Evolutionary conservation across 2,113 vertebrate genomes (phyloP), one percentile per base, ranked within the genome.

Genomic region (Perca schrenkii): DNA sequence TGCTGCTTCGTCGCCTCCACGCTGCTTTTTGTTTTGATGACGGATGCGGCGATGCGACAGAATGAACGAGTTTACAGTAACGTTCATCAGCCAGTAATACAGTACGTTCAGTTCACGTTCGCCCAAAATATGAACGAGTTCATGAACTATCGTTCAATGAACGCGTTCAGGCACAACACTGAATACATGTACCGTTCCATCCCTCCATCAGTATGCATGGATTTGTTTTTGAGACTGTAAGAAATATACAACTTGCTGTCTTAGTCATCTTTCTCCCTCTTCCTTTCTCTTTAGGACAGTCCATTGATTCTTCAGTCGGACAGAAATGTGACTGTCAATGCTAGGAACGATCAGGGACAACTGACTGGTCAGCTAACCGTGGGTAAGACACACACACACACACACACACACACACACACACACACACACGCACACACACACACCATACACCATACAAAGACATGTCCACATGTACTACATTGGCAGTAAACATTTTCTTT

Each of bases 311-410:
- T 99, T 90, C 98, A 99, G 89, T 99, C 98, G 79, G 98, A 99
- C 95, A 97, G 98, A 83, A 99, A 99, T 90, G 97, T 99, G 90
- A 99, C 98, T 65, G 96, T 99, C 94, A 99, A 99, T 88, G 98
- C 98, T 31, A 95, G 98, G 88, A 99, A 99, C 89, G 95, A 97
- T 92, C 95, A 97, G 93, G 98, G 98, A 79, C 97, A 99, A 74
- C 95, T 99, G 93, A 99, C 97, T 72, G 98, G 98, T 94, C 98
- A 99, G 89, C 97, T 99, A 87, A 99, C 97, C 88, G 96, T 99
- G 88, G 98, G 98, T 99, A 95, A 99, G 98, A 79, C 8, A 60
- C 47, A 65, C 36, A 43, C 1, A 68, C 34, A 60, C 56, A 62
- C 36, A 54, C 31, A 74, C 50, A 53, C 36, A n/a, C n/a, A 79